Conservation (phyloP, 2,888 invertebrate genomes). For the Ethmia dodecea region DNA sequence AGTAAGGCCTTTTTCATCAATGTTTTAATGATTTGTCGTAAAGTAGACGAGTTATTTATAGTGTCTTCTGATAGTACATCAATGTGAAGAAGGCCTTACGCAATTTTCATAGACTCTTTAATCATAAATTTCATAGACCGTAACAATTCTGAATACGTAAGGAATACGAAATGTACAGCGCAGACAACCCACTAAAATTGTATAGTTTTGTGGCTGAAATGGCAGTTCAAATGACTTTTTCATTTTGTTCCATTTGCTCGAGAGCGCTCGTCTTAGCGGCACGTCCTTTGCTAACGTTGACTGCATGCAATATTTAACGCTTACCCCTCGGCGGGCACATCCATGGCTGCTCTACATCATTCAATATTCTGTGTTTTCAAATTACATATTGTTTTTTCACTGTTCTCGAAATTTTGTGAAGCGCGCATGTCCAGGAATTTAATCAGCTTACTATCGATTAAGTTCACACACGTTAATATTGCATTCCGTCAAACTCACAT, state of each 20-base stretch:
- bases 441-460: slow-evolving; percentile 41
- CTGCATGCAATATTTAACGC: slow-evolving; percentile 78
- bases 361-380: slow-evolving; percentile 43
- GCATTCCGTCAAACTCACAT: slow-evolving; percentile 73
- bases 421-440: slow-evolving; percentile 49
- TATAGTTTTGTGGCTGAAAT: slow-evolving; percentile 37
- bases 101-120: too few species aligned
- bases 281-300: slow-evolving; percentile 72
- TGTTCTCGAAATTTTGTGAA: slow-evolving; percentile 44
- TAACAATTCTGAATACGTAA: not conserved
- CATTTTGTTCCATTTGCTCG: slow-evolving; percentile 58
- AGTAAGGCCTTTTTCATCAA: not conserved
- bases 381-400: slow-evolving; percentile 52
- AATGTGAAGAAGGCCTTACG: too few species aligned
- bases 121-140: too few species aligned
- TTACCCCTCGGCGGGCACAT: slow-evolving; percentile 55
- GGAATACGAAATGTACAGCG: too few species aligned
- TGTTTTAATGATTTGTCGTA: not conserved
- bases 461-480: slow-evolving; percentile 67
- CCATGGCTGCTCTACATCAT: slow-evolving; percentile 55
- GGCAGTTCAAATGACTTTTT: slow-evolving; percentile 46
- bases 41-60: too few species aligned
- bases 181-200: too few species aligned
- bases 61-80: too few species aligned
- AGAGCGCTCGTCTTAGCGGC: slow-evolving; percentile 64